Evolutionary conservation across 2,888 invertebrate species (phyloP).

Genomic region (Diarsia mendica): DNA sequence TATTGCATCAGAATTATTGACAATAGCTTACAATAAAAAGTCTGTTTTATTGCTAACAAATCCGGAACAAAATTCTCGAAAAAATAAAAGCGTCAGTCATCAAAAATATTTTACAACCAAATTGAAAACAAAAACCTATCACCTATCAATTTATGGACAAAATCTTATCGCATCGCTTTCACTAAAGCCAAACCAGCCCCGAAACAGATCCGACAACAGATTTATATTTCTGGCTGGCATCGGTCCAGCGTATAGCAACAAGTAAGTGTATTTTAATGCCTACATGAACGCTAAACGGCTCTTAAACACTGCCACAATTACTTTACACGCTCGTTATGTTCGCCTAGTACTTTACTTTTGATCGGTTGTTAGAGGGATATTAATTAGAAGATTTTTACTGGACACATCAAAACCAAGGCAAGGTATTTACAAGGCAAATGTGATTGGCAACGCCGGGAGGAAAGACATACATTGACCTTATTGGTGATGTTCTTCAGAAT

Average conservation of each 20-base stretch:
- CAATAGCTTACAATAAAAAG: neutral
- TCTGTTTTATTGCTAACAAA: too few species aligned
- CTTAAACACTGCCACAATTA: constrained; percentile 63
- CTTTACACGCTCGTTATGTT: constrained; percentile 51
- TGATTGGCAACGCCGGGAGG: neutral
- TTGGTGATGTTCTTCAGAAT: too few species aligned
- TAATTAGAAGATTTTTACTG: constrained; percentile 8
- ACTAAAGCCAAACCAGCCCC: constrained; percentile 39
- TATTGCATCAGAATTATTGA: neutral
- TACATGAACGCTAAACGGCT: constrained; percentile 60
- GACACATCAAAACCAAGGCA: too few species aligned
- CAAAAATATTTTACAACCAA: too few species aligned
- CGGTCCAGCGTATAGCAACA: constrained; percentile 68
- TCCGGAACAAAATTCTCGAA: neutral
- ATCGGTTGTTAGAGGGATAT: constrained; percentile 25
- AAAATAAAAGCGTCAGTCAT: neutral
- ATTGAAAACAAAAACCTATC: neutral
- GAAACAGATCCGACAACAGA: constrained; percentile 55
- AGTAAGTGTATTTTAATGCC: constrained; percentile 68
- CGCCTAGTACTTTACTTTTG: constrained; percentile 37
- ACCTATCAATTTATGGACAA: constrained; percentile 2
- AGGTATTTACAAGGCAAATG: too few species aligned
- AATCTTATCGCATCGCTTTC: constrained; percentile 44
- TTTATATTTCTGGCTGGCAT: constrained; percentile 65
- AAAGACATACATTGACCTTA: too few species aligned